Evolutionary conservation across 1,140 invertebrate genomes (phyloP).

Genomic region (Aphis craccivora): DNA sequence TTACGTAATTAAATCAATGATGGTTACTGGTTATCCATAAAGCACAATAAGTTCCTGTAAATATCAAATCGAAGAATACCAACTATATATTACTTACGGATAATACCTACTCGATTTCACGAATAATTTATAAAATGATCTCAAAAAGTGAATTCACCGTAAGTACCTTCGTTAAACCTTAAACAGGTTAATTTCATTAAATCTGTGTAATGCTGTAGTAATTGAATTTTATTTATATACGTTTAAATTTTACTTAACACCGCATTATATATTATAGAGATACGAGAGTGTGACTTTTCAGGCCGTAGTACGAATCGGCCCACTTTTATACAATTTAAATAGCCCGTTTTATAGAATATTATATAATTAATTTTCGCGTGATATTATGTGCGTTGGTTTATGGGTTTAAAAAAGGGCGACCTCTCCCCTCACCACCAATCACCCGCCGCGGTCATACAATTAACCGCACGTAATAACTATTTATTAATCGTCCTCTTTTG

Average conservation of each 20-base stretch:
- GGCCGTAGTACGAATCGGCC: background rate
- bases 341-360: background rate
- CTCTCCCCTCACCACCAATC: background rate
- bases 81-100: background rate
- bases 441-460: background rate
- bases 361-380: background rate
- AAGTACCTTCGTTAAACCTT: background rate
- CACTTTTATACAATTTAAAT: background rate
- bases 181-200: slow-evolving; percentile 12
- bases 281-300: background rate
- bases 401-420: background rate
- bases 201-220: background rate
- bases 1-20: background rate
- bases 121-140: background rate
- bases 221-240: background rate
- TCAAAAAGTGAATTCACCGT: background rate
- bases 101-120: background rate
- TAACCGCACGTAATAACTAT: slow-evolving; percentile 15
- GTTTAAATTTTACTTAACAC: slow-evolving; percentile 5
- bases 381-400: background rate
- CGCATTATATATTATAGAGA: background rate
- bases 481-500: slow-evolving; percentile 10
- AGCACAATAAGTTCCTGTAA: background rate
- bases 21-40: background rate
- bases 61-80: background rate